Percentiles rank a stretch among this genome's conserved stretches.
Evolutionary conservation across 2,797 vertebrate genomes (phyloP).

Genomic region (Crocodylus rhombifer): DNA sequence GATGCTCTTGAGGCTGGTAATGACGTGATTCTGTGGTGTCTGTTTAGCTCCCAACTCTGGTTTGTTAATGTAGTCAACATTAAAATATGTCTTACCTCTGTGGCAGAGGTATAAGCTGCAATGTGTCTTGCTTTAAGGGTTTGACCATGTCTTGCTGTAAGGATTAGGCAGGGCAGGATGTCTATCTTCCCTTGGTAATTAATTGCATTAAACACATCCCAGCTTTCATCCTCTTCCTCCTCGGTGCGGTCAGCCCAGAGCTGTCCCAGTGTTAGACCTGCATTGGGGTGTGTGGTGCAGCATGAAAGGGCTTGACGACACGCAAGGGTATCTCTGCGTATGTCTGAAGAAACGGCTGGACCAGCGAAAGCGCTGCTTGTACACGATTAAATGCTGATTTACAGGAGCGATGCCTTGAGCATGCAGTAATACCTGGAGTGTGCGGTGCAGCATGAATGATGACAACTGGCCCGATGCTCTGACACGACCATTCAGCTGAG

Average conservation of each 20-base stretch:
- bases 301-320: neutral
- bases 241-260: neutral
- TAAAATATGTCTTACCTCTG: neutral
- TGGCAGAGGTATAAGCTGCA: neutral
- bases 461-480: neutral
- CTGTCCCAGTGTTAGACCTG: neutral
- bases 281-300: accelerated
- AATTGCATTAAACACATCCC: neutral
- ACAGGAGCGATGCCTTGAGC: no score
- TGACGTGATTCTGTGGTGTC: neutral
- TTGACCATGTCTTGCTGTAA: no score
- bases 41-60: neutral
- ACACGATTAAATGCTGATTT: no score
- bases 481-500: constrained; percentile 6
- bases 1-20: neutral
- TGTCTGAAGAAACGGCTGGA: no score
- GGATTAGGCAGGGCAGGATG: neutral
- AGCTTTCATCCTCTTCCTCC: neutral
- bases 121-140: neutral
- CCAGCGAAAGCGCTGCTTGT: no score
- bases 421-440: no score
- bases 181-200: neutral
- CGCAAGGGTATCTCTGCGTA: no score
- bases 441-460: no score
- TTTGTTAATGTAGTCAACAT: neutral